Percentiles rank a stretch among this genome's conserved stretches.
Conservation (phyloP, 2,113 vertebrate species). For the Bufo gargarizans region DNA sequence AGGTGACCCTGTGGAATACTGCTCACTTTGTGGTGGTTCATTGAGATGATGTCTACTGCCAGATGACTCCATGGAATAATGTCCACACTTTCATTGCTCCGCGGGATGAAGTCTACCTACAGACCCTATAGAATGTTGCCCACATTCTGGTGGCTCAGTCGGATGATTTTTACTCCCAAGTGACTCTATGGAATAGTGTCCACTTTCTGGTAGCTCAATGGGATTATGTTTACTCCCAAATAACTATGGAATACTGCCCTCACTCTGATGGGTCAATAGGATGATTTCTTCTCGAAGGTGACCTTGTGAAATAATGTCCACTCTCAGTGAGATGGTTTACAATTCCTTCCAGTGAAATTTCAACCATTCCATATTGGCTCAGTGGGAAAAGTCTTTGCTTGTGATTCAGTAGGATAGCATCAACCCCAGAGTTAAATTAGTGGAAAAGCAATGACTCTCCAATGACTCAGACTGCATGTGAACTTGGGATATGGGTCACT, state of each 20-base stretch:
- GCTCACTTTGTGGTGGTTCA: not conserved
- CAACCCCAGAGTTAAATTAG: not conserved
- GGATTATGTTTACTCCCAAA: not conserved
- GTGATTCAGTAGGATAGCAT: not conserved
- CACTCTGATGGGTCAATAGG: not conserved
- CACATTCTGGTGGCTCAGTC: not conserved
- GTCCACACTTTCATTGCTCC: not conserved
- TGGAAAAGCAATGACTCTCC: not conserved
- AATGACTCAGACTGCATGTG: not conserved
- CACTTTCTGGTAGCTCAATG: not conserved
- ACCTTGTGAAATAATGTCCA: no score
- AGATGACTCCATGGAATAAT: not conserved
- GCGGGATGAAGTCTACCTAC: no score
- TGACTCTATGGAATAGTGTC: not conserved
- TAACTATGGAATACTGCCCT: not conserved
- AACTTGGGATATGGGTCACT: no score
- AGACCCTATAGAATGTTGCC: not conserved
- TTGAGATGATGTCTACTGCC: not conserved
- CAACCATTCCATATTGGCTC: not conserved
- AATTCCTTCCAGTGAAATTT: not conserved
- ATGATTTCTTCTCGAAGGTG: not conserved
- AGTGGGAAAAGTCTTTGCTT: not conserved
- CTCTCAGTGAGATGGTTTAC: no score
- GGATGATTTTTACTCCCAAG: not conserved
- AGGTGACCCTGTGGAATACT: not conserved